These are phyloP conservation scores for Spodoptera picta DNA, from an alignment of 2,888 invertebrate genomes.

Conservation along the genomic window DNA sequence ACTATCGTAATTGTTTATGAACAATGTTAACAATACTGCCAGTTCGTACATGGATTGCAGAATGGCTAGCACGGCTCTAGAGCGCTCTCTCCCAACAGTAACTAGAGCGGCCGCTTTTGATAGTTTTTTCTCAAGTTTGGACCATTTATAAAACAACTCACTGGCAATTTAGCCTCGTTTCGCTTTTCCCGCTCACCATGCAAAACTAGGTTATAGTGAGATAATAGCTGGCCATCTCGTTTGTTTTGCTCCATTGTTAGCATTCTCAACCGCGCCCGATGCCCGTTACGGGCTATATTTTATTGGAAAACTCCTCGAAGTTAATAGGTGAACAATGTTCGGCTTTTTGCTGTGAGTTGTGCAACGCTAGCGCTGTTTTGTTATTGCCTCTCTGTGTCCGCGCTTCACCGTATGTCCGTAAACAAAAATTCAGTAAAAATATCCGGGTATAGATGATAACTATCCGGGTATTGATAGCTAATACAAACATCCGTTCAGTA, in stretches of 20 bases:
- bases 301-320: constrained; percentile 67
- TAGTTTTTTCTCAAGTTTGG: constrained; percentile 58
- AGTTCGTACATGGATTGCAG: constrained; percentile 18
- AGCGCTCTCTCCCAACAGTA: constrained; percentile 55
- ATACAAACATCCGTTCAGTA: constrained; percentile 49
- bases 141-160: constrained; percentile 68
- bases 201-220: constrained; percentile 77
- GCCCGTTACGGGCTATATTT: constrained; percentile 59
- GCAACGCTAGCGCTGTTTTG: constrained; percentile 16
- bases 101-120: constrained; percentile 44
- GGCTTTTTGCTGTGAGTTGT: constrained; percentile 28
- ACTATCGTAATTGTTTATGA: constrained; percentile 27
- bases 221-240: constrained; percentile 74
- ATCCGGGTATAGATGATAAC: constrained; percentile 38
- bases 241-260: constrained; percentile 75
- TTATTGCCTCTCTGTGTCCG: constrained; percentile 44
- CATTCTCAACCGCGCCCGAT: constrained; percentile 65
- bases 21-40: constrained; percentile 37
- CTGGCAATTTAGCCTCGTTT: constrained; percentile 70
- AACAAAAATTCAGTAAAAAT: constrained; percentile 49
- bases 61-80: constrained; percentile 20
- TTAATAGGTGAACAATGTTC: constrained; percentile 62
- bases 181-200: constrained; percentile 64
- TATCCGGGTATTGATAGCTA: constrained; percentile 37
- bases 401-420: constrained; percentile 37